Percentiles rank a stretch among this genome's conserved stretches.
These are phyloP conservation scores for Rhinopomastus cyanomelas DNA, from an alignment of 2,113 vertebrate species.

Conservation along the genomic window DNA sequence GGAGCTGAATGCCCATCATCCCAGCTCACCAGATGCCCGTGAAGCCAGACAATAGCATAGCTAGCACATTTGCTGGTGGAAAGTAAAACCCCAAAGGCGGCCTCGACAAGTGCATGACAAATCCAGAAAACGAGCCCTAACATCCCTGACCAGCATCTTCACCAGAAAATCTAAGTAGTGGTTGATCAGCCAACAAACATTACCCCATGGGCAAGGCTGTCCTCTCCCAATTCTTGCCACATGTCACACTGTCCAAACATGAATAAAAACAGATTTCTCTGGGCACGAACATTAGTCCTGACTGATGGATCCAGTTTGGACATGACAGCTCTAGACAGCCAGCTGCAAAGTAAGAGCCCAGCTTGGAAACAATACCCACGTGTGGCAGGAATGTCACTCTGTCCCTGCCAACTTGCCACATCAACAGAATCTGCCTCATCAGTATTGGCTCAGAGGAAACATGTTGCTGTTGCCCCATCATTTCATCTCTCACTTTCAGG, in stretches of 20 bases:
- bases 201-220: not conserved
- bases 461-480: not conserved
- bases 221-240: not conserved
- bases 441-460: not conserved
- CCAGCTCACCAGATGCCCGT: not conserved
- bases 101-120: not conserved
- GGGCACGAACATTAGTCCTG: not conserved
- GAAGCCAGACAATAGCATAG: not conserved
- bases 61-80: not conserved
- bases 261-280: not conserved
- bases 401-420: conserved; percentile 25
- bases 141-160: not conserved
- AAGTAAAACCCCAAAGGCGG: not conserved
- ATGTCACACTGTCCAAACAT: not conserved
- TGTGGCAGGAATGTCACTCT: not conserved
- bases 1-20: not conserved
- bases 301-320: not conserved
- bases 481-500: not conserved
- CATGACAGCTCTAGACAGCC: not conserved
- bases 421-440: not conserved
- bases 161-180: not conserved
- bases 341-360: not conserved
- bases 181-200: not conserved
- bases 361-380: not conserved
- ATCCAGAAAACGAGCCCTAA: not conserved